Evolutionary conservation across 2,888 invertebrate genomes (phyloP).

Genomic region (Caenorhabditis macrosperma): DNA sequence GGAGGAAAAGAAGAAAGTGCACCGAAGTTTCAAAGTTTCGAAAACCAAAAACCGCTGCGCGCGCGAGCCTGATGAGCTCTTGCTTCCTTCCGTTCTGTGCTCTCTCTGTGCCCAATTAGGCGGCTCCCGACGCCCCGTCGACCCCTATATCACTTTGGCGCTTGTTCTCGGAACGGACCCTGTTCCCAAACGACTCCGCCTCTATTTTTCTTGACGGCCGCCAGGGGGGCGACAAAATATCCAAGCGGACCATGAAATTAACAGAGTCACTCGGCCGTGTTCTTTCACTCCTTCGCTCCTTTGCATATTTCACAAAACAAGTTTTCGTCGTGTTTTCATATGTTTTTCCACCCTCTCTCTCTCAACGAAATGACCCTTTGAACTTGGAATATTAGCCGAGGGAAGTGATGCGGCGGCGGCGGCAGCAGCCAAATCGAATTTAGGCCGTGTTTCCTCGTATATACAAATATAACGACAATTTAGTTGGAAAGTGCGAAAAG

Average conservation of each 20-base stretch:
- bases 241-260: slow-evolving; percentile 29
- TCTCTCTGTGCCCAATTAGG: slow-evolving; percentile 19
- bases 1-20: neutral
- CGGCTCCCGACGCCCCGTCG: neutral
- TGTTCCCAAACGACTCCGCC: neutral
- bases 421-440: slow-evolving; percentile 32
- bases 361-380: no score
- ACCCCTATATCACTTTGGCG: neutral
- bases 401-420: neutral
- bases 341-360: neutral
- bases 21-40: neutral
- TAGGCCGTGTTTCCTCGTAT: slow-evolving; percentile 4
- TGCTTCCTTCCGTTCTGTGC: slow-evolving; percentile 1
- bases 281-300: neutral
- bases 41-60: slow-evolving; percentile 5
- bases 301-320: slow-evolving; percentile 2
- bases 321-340: neutral
- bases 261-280: slow-evolving; percentile 29
- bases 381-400: slow-evolving; percentile 27
- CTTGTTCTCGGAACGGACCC: no score
- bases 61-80: neutral
- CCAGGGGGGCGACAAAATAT: neutral
- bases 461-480: neutral
- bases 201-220: neutral
- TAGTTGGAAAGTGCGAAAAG: neutral